Evolutionary conservation across 1,140 invertebrate genomes (phyloP), one percentile per base, ranked within the genome.

Genomic region (Chlorops oryzae): DNA sequence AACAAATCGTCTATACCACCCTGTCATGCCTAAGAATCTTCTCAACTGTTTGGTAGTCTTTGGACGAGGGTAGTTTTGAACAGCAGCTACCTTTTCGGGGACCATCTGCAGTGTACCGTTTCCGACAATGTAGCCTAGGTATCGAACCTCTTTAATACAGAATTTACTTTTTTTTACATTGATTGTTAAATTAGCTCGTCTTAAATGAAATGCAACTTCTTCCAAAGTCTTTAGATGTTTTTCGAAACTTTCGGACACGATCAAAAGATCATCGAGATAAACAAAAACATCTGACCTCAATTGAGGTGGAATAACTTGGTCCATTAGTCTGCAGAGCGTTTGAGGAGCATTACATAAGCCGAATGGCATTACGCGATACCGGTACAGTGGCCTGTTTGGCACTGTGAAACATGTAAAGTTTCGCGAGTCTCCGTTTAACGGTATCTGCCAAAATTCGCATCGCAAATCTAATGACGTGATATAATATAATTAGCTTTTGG

Each of bases 151-250:
- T 12, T 40, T 49, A 23, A 58, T 43, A 12, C 55, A 65, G 51
- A 78, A 77, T 24, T 70, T 47, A 41, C 60, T 72, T 59, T 77
- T 76, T 49, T 61, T 47, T 3, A 71, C 52, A 28, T 75, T 77
- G 3, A 78, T 58, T 24, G 73, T 77, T 2, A 79, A 47, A 21
- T 63, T 60, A 22, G n/a, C n/a, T n/a, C n/a, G n/a, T n/a, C n/a
- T n/a, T n/a, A n/a, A n/a, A n/a, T n/a, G n/a, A n/a, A n/a, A n/a
- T 32, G 27, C 27, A 13, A 32, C n/a, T 32, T 32, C 27, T n/a
- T n/a, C 27, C 27, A 32, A 32, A 9, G n/a, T n/a, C n/a, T 7
- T 9, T n/a, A 32, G 27, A 13, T 32, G 27, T n/a, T 32, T 32
- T 9, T 9, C 27, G n/a, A 32, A 32, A 32, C 27, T 32, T 32